Base-by-base conservation (phyloP, 2,888 invertebrate genomes). In the Heliconius cydno region DNA sequence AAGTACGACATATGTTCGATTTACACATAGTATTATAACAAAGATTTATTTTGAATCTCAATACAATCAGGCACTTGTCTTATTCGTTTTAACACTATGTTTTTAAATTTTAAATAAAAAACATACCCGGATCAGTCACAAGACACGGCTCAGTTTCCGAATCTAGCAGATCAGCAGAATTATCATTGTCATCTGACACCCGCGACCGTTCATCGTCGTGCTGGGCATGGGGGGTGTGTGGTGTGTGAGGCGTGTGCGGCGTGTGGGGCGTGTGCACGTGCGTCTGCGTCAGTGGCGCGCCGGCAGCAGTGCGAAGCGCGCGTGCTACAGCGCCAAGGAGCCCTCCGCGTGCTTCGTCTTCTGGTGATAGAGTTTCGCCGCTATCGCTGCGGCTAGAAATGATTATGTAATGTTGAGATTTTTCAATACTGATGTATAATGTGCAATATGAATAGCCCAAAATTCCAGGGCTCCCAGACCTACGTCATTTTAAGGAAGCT, bases 101-200 rank as follows among this genome's bases (percentile, higher is more conserved):
- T 38, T 12, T 34, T 34, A 1, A 1, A 34, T 7, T 34, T 34
- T 34, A 34, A 67, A 67, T 22, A 38, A 52, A 46, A 13, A 34
- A 41, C 12, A 38, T 65, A 94, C 94, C 97, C 77, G 97, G 97
- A 86, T 97, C 97, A 95, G 97, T 97, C 96, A 97, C 97, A 34
- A 98, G 94, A 85, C 97, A 97, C 0, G 97, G 97, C 87, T 97
- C 97, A 0, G 97, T 97, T 94, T 98, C 98, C 0, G 97, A 97
- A 90, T 98, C 97, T 63, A 98, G 94, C 90, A 98, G 95, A 87
- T 97, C 97, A 9, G 97, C 97, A 28, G 97, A 97, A 91, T 97
- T 97, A 87, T 96, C 96, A 85, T 97, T 97, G 77, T 97, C 94
- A 79, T 94, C 94, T 4, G 94, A 94, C 41, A 88, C 81, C 57